Conservation (phyloP, 64 coral and sea anemone species). For the Catalaphyllia jardinei region DNA sequence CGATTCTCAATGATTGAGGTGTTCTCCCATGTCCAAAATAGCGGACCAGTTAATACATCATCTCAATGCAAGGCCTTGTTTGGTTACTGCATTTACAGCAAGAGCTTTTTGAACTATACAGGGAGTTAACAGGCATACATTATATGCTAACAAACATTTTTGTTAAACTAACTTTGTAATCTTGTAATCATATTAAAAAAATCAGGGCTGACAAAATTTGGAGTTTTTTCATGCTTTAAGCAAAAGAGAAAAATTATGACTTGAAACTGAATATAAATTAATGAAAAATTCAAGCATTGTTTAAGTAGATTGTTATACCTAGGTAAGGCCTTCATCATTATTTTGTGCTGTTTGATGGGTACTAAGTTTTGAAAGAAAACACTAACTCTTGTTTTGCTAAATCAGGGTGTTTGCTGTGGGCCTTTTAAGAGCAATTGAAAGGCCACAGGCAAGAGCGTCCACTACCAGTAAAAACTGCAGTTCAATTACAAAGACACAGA, state of each 20-base stretch:
- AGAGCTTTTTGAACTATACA: background rate
- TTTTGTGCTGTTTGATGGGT: conserved; percentile 9
- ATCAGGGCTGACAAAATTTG: background rate
- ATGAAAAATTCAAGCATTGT: conserved; percentile 10
- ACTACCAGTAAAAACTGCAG: no score
- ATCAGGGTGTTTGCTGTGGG: conserved; percentile 56
- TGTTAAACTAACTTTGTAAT: conserved; percentile 16
- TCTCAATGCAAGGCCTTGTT: background rate
- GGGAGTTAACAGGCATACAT: background rate
- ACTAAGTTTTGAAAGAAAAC: background rate
- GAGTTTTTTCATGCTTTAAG: conserved; percentile 5
- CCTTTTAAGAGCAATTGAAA: conserved; percentile 23
- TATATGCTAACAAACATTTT: conserved; percentile 17
- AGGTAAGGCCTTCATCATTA: conserved; percentile 29
- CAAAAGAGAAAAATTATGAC: conserved; percentile 12
- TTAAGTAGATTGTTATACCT: conserved; percentile 1
- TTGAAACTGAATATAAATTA: conserved; percentile 16
- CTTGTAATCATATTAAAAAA: conserved; percentile 8
- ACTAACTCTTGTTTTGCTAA: conserved; percentile 21
- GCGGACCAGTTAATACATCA: background rate
- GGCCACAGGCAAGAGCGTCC: no score
- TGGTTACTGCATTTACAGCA: background rate
- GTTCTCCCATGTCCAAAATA: conserved; percentile 9
- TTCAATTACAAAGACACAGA: no score
- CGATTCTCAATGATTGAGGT: no score